A percentile compares a stretch with the other conserved stretches of the same genome.
Conservation (phyloP, 2,113 vertebrate genomes). For the Hemicordylus capensis region DNA sequence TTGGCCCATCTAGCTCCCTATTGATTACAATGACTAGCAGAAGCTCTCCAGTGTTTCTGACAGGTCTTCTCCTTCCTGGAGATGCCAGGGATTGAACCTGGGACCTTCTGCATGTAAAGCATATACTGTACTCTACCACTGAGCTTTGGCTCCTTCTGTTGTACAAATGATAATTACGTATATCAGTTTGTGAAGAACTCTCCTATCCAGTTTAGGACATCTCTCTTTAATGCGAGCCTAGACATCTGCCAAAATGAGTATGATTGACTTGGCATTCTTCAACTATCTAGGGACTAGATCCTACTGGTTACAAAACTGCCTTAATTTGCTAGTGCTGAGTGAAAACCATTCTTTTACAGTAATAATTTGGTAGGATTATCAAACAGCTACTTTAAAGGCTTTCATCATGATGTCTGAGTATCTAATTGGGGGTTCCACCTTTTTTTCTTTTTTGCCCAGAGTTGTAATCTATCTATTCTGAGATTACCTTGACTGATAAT, state of each 20-base stretch:
- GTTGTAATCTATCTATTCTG: conserved; percentile 26
- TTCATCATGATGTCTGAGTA: neutral
- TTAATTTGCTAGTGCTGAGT: conserved; percentile 11
- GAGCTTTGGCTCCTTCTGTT: no score
- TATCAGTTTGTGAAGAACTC: neutral
- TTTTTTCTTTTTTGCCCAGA: conserved; percentile 29
- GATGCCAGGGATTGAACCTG: no score
- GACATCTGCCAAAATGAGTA: neutral
- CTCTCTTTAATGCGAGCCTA: neutral
- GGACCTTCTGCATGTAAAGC: no score
- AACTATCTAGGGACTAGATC: neutral
- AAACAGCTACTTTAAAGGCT: neutral
- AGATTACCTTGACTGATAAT: conserved; percentile 20
- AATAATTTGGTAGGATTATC: neutral
- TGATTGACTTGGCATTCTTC: neutral
- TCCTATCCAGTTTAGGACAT: neutral
- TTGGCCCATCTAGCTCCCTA: no score
- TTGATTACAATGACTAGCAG: no score
- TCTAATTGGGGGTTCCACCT: conserved; percentile 24
- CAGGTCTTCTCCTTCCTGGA: no score
- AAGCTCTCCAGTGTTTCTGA: no score
- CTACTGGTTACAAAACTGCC: fast-evolving
- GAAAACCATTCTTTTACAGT: neutral
- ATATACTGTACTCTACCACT: no score
- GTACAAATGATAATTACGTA: no score